Evolutionary conservation across 2,888 invertebrate genomes (phyloP), one percentile per base, ranked within the genome.

Genomic region (Lasioglossum marginatum): DNA sequence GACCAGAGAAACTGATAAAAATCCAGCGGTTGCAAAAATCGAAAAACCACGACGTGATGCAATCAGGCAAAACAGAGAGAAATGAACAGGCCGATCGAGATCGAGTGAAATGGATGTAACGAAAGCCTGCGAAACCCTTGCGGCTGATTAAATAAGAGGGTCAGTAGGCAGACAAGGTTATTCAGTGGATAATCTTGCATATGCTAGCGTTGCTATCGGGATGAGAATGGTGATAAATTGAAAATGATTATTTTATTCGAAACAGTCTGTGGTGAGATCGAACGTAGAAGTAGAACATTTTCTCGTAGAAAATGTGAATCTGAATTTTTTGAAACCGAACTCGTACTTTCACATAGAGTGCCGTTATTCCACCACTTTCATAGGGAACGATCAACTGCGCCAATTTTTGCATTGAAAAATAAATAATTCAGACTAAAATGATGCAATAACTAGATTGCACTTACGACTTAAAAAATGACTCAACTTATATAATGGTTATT

Each of bases 61-160:
- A 19, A 70, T n/a, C 71, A 23, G 60, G 70, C 74, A 27, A 75
- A 68, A 78, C 45, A 12, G 45, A n/a, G 37, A 48, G 70, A 73
- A 86, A 86, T 85, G 85, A 87, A 82, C 66, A 57, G 40, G 57
- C 14, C 77, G 60, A 77, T 79, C 71, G 60, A 31, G 82, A 81
- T 77, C 77, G 60, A 77, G 77, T 57, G 79, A 77, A 81, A 79
- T 77, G 71, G 34, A 75, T 19, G 60, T 75, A 52, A 34, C 34
- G 48, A 73, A 73, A 73, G 48, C 57, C 81, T 80, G 57, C 45
- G 72, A 86, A 85, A 89, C 70, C 77, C 78, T 78, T 37, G 78
- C 68, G 79, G 57, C 71, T 76, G 71, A 88, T 89, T 86, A 89
- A 86, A 37, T 82, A 88, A 89, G 77, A 82, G 83, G 88, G 86